Conservation (phyloP, 2,113 vertebrate species). For the Centropristis striata region DNA sequence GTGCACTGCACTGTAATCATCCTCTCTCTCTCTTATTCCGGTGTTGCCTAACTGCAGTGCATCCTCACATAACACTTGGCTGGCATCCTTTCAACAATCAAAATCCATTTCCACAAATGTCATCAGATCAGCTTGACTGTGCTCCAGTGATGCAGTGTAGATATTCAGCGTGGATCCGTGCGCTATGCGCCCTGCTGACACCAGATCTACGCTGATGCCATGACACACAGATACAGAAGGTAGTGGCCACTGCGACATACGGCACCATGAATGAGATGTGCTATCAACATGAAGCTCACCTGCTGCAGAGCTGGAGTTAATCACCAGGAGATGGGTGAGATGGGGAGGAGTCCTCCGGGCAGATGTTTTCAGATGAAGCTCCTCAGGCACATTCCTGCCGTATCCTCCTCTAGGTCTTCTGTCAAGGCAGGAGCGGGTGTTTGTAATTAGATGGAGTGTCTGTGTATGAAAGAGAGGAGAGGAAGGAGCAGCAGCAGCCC, state of each 20-base stretch:
- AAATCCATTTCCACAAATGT: constrained; percentile 32
- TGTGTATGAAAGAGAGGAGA: constrained; percentile 12
- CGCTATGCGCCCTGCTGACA: not conserved
- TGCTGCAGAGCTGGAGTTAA: constrained; percentile 64
- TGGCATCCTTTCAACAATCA: constrained; percentile 9
- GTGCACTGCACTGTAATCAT: constrained; percentile 32
- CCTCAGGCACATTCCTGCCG: constrained; percentile 48
- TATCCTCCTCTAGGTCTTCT: constrained; percentile 34
- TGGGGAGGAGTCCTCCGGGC: constrained; percentile 46
- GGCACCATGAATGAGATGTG: constrained; percentile 11
- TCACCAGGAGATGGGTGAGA: not conserved
- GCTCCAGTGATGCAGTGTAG: constrained; percentile 23
- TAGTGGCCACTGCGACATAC: constrained; percentile 53
- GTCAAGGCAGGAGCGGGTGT: constrained; percentile 33
- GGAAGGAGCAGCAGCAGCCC: constrained; percentile 20
- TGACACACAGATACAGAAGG: constrained; percentile 12
- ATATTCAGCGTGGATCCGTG: constrained; percentile 15
- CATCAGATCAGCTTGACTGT: not conserved
- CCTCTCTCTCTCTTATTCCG: not conserved
- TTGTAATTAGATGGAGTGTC: constrained; percentile 42
- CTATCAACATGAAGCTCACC: constrained; percentile 76
- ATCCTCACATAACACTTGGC: constrained; percentile 16
- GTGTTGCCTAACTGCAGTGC: constrained; percentile 48
- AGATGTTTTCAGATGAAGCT: constrained; percentile 66
- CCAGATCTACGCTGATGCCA: constrained; percentile 6